These are phyloP conservation scores for Sabatieria punctata DNA, from an alignment of 2,888 invertebrate genomes.

Conservation along the genomic window DNA sequence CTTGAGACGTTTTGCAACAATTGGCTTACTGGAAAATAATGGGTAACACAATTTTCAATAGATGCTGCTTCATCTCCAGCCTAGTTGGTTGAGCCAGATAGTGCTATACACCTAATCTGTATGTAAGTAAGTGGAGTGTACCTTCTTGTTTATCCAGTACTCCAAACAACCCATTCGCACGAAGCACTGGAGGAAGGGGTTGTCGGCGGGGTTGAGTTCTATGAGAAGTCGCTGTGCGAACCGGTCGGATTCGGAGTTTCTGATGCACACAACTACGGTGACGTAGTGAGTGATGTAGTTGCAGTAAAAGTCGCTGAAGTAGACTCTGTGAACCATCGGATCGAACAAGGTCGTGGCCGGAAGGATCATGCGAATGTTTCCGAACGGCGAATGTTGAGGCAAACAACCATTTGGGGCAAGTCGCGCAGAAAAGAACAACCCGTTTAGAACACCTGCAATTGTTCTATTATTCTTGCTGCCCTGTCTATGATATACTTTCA, in stretches of 20 bases:
- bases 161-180: neutral
- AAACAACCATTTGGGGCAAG: slow-evolving; percentile 15
- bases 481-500: no score
- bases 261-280: slow-evolving; percentile 23
- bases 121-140: no score
- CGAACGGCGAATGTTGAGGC: slow-evolving; percentile 24
- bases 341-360: slow-evolving; percentile 13
- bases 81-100: no score
- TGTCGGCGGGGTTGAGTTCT: slow-evolving; percentile 15
- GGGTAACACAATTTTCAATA: no score
- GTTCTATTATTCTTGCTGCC: no score
- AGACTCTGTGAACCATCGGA: slow-evolving; percentile 15
- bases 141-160: slow-evolving; percentile 17
- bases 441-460: slow-evolving; percentile 14
- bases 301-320: slow-evolving; percentile 34
- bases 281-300: slow-evolving; percentile 27
- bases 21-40: no score
- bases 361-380: slow-evolving; percentile 21
- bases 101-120: no score
- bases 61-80: no score
- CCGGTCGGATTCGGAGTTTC: slow-evolving; percentile 18
- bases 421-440: slow-evolving; percentile 30
- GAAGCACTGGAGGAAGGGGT: slow-evolving; percentile 16
- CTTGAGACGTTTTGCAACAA: no score
- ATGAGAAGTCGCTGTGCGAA: slow-evolving; percentile 16